Evolutionary conservation across 2,888 invertebrate genomes (phyloP), one percentile per base, ranked within the genome.

Genomic region (Seira ritae): DNA sequence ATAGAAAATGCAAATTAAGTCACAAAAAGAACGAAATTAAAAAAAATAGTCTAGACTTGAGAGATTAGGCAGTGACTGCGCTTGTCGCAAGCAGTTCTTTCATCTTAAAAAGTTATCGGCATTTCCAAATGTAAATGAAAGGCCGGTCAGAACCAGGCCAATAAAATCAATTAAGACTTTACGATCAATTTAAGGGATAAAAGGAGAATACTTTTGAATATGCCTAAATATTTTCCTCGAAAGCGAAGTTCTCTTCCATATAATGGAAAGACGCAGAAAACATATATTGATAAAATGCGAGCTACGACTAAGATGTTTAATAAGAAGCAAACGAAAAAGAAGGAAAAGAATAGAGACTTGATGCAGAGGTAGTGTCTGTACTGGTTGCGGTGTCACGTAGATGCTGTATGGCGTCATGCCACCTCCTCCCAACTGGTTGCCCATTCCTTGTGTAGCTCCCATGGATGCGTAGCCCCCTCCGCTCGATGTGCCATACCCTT

Each of bases 351-450:
- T 86, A 87, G 84, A 86, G 87, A 89, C 88, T 88, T 89, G 88
- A 88, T 86, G 85, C 86, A 89, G 84, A 84, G 87, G 86, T 87
- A 86, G 86, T 85, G 86, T 85, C 81, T 86, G 86, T 89, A 88
- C 88, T 85, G 88, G 87, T 85, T 87, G 87, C 65, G 81, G 85
- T 87, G 87, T 81, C 83, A 89, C 86, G 85, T 88, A 87, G 86
- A 88, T 86, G 79, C 85, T 75, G 67, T 86, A 85, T 20, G 85
- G 85, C 19, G 85, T 87, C 87, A 89, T 87, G 80, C 87, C 88
- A 75, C 82, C 85, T 68, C 87, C 86, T 42, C 87, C 84, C 76
- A 88, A 22, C 79, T 85, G 86, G 85, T 75, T 87, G 62, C 80
- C 83, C 69, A 84, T 79, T 69, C 78, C 84, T 72, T 87, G 87